Evolutionary conservation across 2,797 vertebrate genomes (phyloP), one percentile per base, ranked within the genome.

Genomic region (Alfaro cultratus): DNA sequence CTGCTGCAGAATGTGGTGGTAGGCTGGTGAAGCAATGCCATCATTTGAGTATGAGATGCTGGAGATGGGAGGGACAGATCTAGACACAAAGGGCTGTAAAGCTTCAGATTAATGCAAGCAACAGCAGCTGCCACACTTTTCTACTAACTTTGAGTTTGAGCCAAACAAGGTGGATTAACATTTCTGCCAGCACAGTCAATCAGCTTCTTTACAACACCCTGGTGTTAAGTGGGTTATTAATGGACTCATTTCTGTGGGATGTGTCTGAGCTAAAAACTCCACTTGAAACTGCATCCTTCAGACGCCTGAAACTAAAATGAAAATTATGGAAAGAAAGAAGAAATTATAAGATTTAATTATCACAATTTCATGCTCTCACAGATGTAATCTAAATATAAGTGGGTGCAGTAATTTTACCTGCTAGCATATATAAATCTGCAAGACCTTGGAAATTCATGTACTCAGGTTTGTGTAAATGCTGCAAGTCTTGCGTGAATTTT

Each of bases 181-280:
- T 89, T 86, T 84, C 80, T 67, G 82, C 85, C 16, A 47, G 83
- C 55, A 77, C 85, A 83, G 92, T 93, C 92, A 93, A 91, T 92
- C 93, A 91, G 82, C 80, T 89, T 86, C 89, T 83, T 53, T 75
- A 53, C 23, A 10, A 76, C 76, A 13, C 86, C 89, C 86, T 80
- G 10, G 81, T 88, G 89, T 91, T 92, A 86, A 92, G 92, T 88
- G 91, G 85, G 67, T 90, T 93, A 90, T 92, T 93, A 93, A 94
- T 93, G 88, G 86, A 86, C 83, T 85, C 89, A 88, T 76, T 87
- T 88, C 81, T 85, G 83, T 72, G 72, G 85, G 82, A 86, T 78
- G 87, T 81, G 80, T 82, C 76, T 72, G 64, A 87, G 80, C 36
- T 23, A 41, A 26, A 68, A 68, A 3, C 9, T 67, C 8, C 12